phyloP scores from a whole-genome alignment of 2,113 vertebrate genomes.

The Hyperopisus bebe region DNA sequence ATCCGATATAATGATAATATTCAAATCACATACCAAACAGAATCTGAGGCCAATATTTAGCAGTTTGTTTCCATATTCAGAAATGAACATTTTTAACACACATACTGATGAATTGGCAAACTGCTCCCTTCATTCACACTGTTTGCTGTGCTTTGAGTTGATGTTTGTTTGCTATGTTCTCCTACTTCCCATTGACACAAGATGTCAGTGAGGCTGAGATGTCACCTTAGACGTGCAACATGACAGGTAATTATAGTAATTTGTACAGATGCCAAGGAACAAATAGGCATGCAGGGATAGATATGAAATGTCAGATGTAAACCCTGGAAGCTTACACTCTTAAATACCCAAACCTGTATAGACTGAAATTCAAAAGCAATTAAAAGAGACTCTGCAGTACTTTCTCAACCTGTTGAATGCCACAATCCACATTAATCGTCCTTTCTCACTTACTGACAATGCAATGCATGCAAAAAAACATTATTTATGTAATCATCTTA shows the following conservation, averaged over 20 bases:
- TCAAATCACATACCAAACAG: background rate
- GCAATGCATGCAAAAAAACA: background rate
- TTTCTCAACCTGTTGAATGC: background rate
- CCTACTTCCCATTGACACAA: background rate
- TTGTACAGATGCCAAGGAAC: background rate
- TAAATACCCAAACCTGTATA: background rate
- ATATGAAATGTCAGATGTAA: background rate
- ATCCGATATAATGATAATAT: background rate
- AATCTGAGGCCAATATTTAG: background rate
- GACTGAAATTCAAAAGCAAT: background rate
- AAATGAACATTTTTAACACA: background rate
- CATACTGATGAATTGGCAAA: background rate
- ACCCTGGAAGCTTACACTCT: background rate
- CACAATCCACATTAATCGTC: background rate
- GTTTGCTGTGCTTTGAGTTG: background rate
- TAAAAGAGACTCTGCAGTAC: background rate
- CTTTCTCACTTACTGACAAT: background rate
- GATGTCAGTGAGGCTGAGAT: background rate
- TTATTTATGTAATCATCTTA: background rate
- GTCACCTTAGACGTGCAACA: background rate
- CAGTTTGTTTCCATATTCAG: background rate
- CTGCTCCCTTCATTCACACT: background rate
- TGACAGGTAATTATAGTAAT: background rate
- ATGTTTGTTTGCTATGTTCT: background rate
- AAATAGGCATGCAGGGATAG: background rate